Evolutionary conservation across 2,888 invertebrate species (phyloP).

Genomic region (Bedellia somnulentella): DNA sequence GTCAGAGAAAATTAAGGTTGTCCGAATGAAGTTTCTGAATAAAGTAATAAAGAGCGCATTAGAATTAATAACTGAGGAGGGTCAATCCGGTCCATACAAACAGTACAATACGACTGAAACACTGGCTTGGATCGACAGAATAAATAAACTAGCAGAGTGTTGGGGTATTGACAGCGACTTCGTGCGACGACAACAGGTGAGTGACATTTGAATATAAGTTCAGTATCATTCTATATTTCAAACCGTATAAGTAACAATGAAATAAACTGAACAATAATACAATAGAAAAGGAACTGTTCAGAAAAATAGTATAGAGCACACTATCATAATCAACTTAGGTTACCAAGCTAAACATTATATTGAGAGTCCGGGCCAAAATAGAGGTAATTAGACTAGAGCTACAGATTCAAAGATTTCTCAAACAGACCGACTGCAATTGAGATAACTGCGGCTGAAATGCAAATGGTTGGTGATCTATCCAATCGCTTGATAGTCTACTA

Average conservation of each 20-base stretch:
- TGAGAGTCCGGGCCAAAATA: too few relatives aligned
- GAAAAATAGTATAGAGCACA: too few relatives aligned
- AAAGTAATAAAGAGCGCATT: constrained; percentile 74
- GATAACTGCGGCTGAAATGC: too few relatives aligned
- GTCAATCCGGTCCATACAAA: constrained; percentile 48
- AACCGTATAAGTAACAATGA: background rate
- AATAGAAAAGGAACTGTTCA: too few relatives aligned
- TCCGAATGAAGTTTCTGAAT: constrained; percentile 72
- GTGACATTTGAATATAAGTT: background rate
- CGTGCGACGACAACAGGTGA: constrained; percentile 77
- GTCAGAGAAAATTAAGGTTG: constrained; percentile 70
- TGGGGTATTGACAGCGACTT: constrained; percentile 78
- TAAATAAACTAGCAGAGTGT: constrained; percentile 68
- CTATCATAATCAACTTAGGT: too few relatives aligned
- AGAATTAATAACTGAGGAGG: constrained; percentile 68
- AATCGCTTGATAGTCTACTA: too few relatives aligned
- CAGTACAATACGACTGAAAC: constrained; percentile 38
- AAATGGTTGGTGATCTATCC: too few relatives aligned
- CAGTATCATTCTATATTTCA: background rate
- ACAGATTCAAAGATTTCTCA: too few relatives aligned
- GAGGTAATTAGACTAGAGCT: too few relatives aligned
- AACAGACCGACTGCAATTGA: too few relatives aligned
- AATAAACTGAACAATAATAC: too few relatives aligned
- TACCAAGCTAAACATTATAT: too few relatives aligned
- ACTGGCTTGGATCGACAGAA: constrained; percentile 70